Evolutionary conservation across 2,888 invertebrate genomes (phyloP).

Genomic region (Bugulina stolonifera): DNA sequence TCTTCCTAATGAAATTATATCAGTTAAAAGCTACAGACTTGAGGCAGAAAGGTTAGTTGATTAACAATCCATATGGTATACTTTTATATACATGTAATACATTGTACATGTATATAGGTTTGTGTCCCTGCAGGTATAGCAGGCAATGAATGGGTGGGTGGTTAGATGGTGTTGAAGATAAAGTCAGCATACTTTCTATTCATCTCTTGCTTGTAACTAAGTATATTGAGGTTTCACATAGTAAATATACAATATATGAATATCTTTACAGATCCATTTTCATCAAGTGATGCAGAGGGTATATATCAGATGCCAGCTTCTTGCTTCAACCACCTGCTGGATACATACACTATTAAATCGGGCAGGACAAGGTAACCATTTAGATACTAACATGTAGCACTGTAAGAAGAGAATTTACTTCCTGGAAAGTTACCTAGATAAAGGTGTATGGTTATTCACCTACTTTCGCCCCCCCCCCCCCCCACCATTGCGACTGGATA

Average conservation of each 20-base stretch:
- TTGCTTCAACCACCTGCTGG: not conserved
- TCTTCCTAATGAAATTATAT: not conserved
- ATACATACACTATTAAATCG: conserved; percentile 3
- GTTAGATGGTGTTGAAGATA: too few relatives aligned
- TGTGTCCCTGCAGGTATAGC: not conserved
- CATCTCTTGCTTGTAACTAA: too few relatives aligned
- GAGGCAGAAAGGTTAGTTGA: not conserved
- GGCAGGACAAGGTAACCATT: not conserved
- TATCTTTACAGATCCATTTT: conserved; percentile 10
- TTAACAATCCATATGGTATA: not conserved
- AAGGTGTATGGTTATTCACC: too few relatives aligned
- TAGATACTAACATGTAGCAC: too few relatives aligned
- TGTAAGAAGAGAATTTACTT: too few relatives aligned
- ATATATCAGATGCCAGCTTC: conserved; percentile 17
- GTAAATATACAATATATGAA: not conserved
- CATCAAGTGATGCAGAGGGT: not conserved
- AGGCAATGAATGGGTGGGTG: not conserved
- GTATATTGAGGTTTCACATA: not conserved
- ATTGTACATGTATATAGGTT: not conserved
- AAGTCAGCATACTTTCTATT: too few relatives aligned
- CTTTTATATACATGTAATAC: not conserved
- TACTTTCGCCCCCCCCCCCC: too few relatives aligned
- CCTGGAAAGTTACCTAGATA: too few relatives aligned
- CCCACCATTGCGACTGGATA: too few relatives aligned
- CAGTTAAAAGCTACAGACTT: not conserved